Evolutionary conservation across 2,113 vertebrate genomes (phyloP).

Genomic region (Smithornis capensis): DNA sequence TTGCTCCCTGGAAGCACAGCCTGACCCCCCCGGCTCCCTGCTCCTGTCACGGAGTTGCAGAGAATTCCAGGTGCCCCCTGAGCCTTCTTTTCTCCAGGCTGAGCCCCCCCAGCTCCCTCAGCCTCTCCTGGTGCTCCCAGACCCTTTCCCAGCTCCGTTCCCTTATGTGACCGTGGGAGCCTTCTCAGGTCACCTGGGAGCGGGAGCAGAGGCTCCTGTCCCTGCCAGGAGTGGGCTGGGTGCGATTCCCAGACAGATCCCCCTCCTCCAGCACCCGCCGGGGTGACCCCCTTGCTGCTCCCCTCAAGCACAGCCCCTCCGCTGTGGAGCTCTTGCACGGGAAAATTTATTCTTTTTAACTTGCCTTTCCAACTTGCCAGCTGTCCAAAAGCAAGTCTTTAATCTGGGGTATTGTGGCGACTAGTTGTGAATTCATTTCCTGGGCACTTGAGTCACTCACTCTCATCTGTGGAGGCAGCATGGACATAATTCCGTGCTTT

Average conservation of each 20-base stretch:
- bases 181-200: no score
- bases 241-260: not conserved
- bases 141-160: rapidly evolving
- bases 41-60: not conserved
- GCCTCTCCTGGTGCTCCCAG: rapidly evolving
- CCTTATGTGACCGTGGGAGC: not conserved
- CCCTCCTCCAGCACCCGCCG: not conserved
- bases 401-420: not conserved
- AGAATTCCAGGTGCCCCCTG: not conserved
- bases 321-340: rapidly evolving
- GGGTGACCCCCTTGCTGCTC: no score
- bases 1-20: not conserved
- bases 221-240: not conserved
- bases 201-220: not conserved
- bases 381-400: not conserved
- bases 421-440: not conserved
- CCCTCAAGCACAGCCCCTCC: not conserved
- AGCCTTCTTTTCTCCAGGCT: not conserved
- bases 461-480: rapidly evolving
- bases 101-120: not conserved
- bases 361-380: not conserved
- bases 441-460: rapidly evolving
- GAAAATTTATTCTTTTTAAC: no score
- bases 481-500: rapidly evolving
- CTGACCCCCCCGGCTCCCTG: not conserved